These are phyloP conservation scores for Anabacerthia variegaticeps DNA, from an alignment of 2,797 vertebrate genomes.

Conservation along the genomic window DNA sequence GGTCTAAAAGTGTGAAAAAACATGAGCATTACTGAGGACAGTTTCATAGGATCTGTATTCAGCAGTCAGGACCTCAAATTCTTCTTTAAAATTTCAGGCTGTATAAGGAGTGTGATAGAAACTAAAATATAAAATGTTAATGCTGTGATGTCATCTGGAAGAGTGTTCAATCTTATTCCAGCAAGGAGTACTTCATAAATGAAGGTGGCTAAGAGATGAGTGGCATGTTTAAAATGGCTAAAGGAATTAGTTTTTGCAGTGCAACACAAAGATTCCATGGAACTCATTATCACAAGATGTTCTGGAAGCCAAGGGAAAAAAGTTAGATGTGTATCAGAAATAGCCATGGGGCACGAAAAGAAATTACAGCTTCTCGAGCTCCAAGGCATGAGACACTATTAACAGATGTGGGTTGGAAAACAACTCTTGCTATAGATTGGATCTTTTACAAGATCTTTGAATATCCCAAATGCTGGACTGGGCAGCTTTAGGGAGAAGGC, in stretches of 20 bases:
- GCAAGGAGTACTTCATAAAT: neutral
- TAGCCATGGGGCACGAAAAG: neutral
- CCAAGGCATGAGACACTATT: neutral
- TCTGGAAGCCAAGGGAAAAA: neutral
- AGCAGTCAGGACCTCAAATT: neutral
- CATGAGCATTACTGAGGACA: neutral
- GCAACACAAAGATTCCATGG: neutral
- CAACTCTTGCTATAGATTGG: neutral
- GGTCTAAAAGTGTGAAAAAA: neutral
- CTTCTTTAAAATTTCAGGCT: neutral
- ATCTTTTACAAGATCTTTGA: neutral
- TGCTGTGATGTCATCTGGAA: neutral
- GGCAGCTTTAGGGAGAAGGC: neutral
- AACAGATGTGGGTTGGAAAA: neutral
- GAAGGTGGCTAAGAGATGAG: neutral
- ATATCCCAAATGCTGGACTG: neutral
- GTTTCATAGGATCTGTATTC: neutral
- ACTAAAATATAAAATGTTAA: neutral
- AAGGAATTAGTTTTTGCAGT: neutral
- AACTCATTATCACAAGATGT: conserved; percentile 1
- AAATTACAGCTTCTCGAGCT: neutral
- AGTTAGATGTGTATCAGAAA: conserved; percentile 16
- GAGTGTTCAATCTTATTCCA: neutral
- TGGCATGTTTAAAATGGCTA: neutral
- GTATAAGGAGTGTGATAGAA: neutral